Conservation (phyloP, 2,113 vertebrate genomes). For the Gobiocypris rarus region DNA sequence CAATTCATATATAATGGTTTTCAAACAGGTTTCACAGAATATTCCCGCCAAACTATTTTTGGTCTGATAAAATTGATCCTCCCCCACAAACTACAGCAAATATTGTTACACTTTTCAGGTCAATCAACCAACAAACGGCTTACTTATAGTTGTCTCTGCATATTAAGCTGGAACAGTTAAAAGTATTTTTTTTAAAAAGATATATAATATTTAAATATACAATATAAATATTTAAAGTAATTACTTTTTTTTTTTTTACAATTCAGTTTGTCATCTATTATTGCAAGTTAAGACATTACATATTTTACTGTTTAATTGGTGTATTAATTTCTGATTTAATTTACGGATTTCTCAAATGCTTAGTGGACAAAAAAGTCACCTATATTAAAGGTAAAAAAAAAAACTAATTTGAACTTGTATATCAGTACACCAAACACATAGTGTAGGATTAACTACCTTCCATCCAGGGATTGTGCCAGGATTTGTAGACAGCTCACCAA, state of each 20-base stretch:
- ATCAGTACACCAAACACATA: neutral
- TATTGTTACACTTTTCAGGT: too few relatives aligned
- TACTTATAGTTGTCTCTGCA: neutral
- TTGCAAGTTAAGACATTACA: neutral
- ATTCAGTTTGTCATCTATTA: neutral
- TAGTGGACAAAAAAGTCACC: neutral
- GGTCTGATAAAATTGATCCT: too few relatives aligned
- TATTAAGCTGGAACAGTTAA: neutral
- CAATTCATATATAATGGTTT: neutral
- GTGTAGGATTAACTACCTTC: slow-evolving; percentile 79
- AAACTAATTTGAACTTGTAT: neutral
- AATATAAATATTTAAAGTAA: neutral
- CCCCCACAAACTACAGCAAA: too few relatives aligned
- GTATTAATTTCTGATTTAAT: neutral
- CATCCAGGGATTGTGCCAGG: slow-evolving; percentile 90
- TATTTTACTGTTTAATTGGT: neutral
- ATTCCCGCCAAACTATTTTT: neutral
- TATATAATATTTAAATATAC: neutral
- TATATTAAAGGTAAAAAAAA: neutral
- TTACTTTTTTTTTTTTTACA: too few relatives aligned
- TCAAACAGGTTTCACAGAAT: neutral
- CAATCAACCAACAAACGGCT: neutral
- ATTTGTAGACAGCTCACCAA: slow-evolving; percentile 90
- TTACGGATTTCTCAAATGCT: neutral
- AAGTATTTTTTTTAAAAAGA: neutral